Evolutionary conservation across 2,113 vertebrate genomes (phyloP), one percentile per base, ranked within the genome.

Genomic region (Festucalex cinctus): DNA sequence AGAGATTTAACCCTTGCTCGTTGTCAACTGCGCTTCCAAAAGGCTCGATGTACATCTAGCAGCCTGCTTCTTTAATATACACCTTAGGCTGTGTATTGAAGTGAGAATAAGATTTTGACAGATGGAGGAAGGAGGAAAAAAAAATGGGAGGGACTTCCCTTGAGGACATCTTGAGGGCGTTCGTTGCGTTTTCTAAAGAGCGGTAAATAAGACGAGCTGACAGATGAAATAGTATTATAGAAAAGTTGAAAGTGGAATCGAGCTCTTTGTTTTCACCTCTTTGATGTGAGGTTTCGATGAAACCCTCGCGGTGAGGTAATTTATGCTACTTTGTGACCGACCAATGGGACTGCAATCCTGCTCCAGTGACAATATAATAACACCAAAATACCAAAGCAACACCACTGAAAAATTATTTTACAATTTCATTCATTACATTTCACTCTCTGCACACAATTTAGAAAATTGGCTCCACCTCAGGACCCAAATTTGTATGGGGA

Each of bases 91-190:
- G 81, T 78, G 83, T 87, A 83, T 78, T 86, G 73, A 71, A 88
- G 82, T 88, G 88, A 84, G 75, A 85, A 78, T 77, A 79, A 73
- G 74, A 87, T 82, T 84, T 82, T 90, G 88, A 91, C 89, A 91
- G 87, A 90, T 84, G 85, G 84, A 83, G 69, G 71, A 74, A 70
- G 46, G 32, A 65, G 19, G 20, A 36, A 67, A 46, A 78, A 81
- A 76, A 83, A 82, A 80, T 73, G 41, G 24, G 65, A 73, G 74
- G 82, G 77, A 60, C 72, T 68, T 83, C 81, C 88, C 78, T 81
- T 77, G 71, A 83, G 86, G 81, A 82, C 73, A 75, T 84, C 81
- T 83, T 77, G 70, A 83, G 77, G 76, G 77, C 68, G 79, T 81
- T 85, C 58, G 73, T 78, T 86, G 75, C 67, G 65, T 83, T 85